Percentiles rank a stretch among this genome's conserved stretches.
Evolutionary conservation across 1,140 invertebrate species (phyloP).

Genomic region (Tetramorium parvispinum): DNA sequence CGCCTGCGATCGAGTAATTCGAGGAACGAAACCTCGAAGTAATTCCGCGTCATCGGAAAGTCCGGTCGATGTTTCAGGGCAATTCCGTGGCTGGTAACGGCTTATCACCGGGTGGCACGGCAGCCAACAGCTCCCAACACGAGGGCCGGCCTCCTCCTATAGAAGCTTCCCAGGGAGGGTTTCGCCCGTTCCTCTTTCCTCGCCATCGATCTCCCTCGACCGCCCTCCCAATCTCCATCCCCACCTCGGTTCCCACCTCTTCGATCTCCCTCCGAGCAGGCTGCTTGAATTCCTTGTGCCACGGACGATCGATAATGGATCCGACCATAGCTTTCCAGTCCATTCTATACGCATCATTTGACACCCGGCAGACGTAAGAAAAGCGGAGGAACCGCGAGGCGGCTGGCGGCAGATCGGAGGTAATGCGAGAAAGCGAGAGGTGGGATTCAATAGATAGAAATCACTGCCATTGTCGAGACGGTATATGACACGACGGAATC

Average conservation of each 20-base stretch:
- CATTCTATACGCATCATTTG: constrained; percentile 83
- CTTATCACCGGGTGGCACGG: constrained; percentile 79
- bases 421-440: constrained; percentile 56
- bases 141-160: constrained; percentile 63
- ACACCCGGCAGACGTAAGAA: constrained; percentile 80
- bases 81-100: constrained; percentile 76
- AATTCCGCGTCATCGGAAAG: constrained; percentile 72
- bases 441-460: constrained; percentile 83
- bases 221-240: constrained; percentile 34
- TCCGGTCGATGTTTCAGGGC: constrained; percentile 75
- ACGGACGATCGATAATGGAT: constrained; percentile 81
- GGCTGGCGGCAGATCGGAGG: constrained; percentile 49
- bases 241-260: constrained; percentile 15
- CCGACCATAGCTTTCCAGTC: constrained; percentile 79
- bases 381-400: constrained; percentile 65
- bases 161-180: constrained; percentile 68
- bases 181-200: constrained; percentile 55
- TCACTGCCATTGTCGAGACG: constrained; percentile 80
- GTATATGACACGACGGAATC: constrained; percentile 72
- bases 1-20: constrained; percentile 69
- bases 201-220: constrained; percentile 40
- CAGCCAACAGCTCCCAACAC: constrained; percentile 70
- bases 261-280: constrained; percentile 29
- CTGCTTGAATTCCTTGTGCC: constrained; percentile 69
- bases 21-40: constrained; percentile 71